Conservation (phyloP, 2,113 vertebrate genomes). For the Lates calcarifer region DNA sequence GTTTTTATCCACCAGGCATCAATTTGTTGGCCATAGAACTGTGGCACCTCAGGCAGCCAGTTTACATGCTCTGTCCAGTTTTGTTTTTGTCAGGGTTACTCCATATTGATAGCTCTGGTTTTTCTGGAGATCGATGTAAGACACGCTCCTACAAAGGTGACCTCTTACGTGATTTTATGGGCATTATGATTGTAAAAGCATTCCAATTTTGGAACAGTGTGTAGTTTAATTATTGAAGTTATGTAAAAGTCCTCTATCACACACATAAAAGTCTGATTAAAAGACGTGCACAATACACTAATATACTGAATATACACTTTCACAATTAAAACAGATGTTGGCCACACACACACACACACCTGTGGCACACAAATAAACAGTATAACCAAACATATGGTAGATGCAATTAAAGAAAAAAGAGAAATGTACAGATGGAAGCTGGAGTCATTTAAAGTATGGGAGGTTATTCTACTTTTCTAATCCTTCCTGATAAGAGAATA, state of each 20-base stretch:
- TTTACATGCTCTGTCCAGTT: slow-evolving; percentile 45
- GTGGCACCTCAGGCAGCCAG: slow-evolving; percentile 41
- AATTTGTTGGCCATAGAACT: slow-evolving; percentile 60
- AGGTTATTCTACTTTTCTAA: slow-evolving; percentile 17
- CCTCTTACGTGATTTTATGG: not conserved
- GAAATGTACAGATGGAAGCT: not conserved
- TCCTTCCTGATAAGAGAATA: slow-evolving; percentile 37
- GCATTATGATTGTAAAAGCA: not conserved
- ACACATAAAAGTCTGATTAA: not conserved
- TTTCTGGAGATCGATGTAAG: slow-evolving; percentile 6
- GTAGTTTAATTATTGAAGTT: not conserved
- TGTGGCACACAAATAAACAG: not conserved
- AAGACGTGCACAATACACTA: not conserved
- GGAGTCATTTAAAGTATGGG: slow-evolving; percentile 25
- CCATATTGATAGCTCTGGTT: slow-evolving; percentile 22
- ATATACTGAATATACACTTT: not conserved
- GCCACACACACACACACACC: not conserved
- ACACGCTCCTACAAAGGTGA: slow-evolving; percentile 17
- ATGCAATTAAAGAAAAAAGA: not conserved
- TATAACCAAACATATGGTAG: not conserved
- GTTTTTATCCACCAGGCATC: slow-evolving; percentile 70
- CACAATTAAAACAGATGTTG: not conserved
- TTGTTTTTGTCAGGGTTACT: slow-evolving; percentile 42
- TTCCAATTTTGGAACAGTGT: not conserved
- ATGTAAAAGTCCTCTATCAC: not conserved